phyloP scores from a whole-genome alignment of 2,888 invertebrate genomes.

The Cerastis leucographa region DNA sequence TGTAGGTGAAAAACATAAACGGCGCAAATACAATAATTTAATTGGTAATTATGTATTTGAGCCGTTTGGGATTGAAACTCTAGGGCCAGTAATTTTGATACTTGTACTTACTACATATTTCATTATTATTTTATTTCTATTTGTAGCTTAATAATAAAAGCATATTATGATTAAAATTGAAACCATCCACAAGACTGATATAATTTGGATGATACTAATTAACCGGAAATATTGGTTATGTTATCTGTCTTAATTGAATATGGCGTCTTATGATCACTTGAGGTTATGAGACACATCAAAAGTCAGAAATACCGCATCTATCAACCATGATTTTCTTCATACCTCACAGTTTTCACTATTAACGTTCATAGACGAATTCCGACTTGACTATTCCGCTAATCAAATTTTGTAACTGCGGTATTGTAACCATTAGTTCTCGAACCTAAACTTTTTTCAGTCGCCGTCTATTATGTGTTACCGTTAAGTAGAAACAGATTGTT shows the following conservation, averaged over 20 bases:
- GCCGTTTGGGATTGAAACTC: too few relatives aligned
- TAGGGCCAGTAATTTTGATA: too few relatives aligned
- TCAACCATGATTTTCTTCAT: background rate
- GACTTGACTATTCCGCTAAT: slow-evolving; percentile 90
- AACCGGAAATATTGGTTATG: background rate
- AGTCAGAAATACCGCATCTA: slow-evolving; percentile 74
- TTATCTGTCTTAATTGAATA: background rate
- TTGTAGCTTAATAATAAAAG: too few relatives aligned
- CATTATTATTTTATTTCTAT: too few relatives aligned
- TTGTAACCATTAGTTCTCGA: slow-evolving; percentile 83
- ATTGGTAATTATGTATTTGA: too few relatives aligned
- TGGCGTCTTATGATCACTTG: background rate
- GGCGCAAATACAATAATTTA: too few relatives aligned
- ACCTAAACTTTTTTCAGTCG: slow-evolving; percentile 80
- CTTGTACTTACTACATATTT: too few relatives aligned
- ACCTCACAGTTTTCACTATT: slow-evolving; percentile 61
- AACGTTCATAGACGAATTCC: slow-evolving; percentile 85
- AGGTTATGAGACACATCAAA: background rate
- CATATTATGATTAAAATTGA: background rate
- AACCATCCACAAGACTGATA: background rate
- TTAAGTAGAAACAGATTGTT: slow-evolving; percentile 82
- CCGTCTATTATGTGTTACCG: slow-evolving; percentile 86
- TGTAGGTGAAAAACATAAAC: too few relatives aligned
- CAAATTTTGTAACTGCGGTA: slow-evolving; percentile 90
- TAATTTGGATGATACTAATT: background rate